Base-by-base conservation (phyloP, 2,113 vertebrate genomes). In the Prunella fulvescens region DNA sequence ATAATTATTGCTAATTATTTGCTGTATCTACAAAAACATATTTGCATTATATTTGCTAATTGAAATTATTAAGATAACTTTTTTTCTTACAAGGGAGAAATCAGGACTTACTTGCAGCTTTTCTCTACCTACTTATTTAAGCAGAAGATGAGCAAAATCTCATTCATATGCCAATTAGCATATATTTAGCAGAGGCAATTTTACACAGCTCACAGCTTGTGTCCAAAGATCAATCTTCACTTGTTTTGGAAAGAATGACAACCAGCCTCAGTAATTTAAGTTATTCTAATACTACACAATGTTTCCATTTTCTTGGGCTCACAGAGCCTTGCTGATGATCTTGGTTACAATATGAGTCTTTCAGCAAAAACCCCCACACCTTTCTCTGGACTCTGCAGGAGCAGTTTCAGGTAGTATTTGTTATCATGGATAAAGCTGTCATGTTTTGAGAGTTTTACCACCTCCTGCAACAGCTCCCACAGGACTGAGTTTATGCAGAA, bases 161-260 rank as follows among this genome's bases (percentile, higher is more conserved):
- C 81, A 89, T 85, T 81, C 62, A 35, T 64, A 53, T 73, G 51
- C 24, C 88, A 88, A 81, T 95, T 90, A 92, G 39, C 76, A 77
- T 85, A 45, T 70, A 90, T 85, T 89, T 87, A 93, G 71, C 62
- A 60, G 45, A 91, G 50, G 24, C 65, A 91, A 62, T 95, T 95
- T 93, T 93, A 79, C 54, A 71, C n/a, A 88, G 62, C 74, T 95
- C 84, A 71, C 88, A 91, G 78, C 76, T 92, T 88, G 66, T 47
- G 42, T 90, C 88, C 71, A 57, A 92, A 92, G 86, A 91, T 82
- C 78, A 82, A 19, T 83, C 57, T 91, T 88, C 60, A 71, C 50
- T 81, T 85, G 40, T 53, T 92, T 82, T 51, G 40, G 29, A 79
- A 65, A 90, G 66, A 93, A 77, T 64, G 51, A 54, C 88, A 92